Base-by-base conservation (phyloP, 1,140 invertebrate species). In the Drosophila pandora region DNA sequence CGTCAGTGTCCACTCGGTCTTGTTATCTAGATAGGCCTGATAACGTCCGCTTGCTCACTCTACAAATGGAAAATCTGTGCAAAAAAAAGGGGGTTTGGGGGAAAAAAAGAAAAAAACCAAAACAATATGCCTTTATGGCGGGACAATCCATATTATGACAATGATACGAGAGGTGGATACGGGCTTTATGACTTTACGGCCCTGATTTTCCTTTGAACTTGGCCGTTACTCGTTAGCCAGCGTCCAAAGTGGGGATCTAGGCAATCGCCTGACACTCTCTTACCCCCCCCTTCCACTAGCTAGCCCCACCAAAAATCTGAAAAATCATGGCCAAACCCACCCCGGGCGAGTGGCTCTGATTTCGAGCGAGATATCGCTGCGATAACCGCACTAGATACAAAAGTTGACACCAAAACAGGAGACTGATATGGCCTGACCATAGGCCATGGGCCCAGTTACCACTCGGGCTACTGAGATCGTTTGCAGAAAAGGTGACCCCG, bases 311-410 rank as follows among this genome's bases (percentile, higher is more conserved):
- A 41, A 30, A 77, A 76, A 85, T 84, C 72, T 76, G 67, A 69
- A 43, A 84, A 84, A 79, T 84, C 72, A 84, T 84, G 56, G 67
- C 72, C 50, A 84, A 84, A 84, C 80, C 87, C 82, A 81, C 77
- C 82, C 57, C 70, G 61, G 61, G 58, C 34, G 49, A 50, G 60
- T 17, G 63, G 58, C 62, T 87, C 83, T 88, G 82, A 87, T 87
- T 87, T 87, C 61, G 55, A 67, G 63, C 59, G 82, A 70, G 74
- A 87, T 87, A 87, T 87, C 78, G 58, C 52, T 7, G 83, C 82
- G 81, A 85, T 85, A 85, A 88, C 69, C 54, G 39, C 41, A 67
- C 55, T 65, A 83, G 60, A 64, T 75, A 78, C 61, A 54, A 13
- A 67, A 43, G 10, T 10, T 23, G 17, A 21, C 25, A 37, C 34